A percentile compares a stretch with the other conserved stretches of the same genome.
phyloP scores from a whole-genome alignment of 2,113 vertebrate genomes.

The Callorhinus ursinus region DNA sequence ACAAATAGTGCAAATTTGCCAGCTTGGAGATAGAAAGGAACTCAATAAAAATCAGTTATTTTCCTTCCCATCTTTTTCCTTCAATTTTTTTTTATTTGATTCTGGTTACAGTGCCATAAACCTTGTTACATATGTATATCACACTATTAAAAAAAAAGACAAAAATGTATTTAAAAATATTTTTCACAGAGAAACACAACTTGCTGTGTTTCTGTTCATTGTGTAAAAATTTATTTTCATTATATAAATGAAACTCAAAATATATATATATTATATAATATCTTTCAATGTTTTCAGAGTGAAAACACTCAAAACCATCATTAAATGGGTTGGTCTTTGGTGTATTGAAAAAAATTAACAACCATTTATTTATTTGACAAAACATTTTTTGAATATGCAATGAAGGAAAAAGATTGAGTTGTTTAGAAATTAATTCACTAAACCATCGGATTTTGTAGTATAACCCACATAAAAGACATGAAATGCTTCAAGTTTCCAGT shows the following conservation, averaged over 20 bases:
- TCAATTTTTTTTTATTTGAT: conserved; percentile 76
- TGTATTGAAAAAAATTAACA: neutral
- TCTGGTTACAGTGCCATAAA: conserved; percentile 91
- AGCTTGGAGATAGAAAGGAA: conserved; percentile 83
- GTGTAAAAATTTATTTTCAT: too few species aligned
- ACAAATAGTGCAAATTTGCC: conserved; percentile 84
- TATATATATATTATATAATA: neutral
- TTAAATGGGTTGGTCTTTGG: neutral
- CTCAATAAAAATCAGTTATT: conserved; percentile 80
- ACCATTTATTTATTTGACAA: neutral
- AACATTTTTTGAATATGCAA: neutral
- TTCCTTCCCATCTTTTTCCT: conserved; percentile 71
- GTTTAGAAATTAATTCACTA: neutral
- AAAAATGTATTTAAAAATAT: conserved; percentile 91
- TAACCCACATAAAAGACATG: neutral
- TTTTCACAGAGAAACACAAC: conserved; percentile 59
- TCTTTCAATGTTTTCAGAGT: too few species aligned
- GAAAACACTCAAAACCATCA: neutral
- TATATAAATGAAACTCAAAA: too few species aligned
- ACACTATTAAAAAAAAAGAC: conserved; percentile 86
- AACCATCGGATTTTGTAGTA: neutral
- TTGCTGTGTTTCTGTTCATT: too few species aligned
- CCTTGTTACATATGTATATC: conserved; percentile 91
- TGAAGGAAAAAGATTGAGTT: neutral
- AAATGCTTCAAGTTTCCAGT: neutral